Evolutionary conservation across 2,888 invertebrate species (phyloP).

Genomic region (Cheilosia grossa): DNA sequence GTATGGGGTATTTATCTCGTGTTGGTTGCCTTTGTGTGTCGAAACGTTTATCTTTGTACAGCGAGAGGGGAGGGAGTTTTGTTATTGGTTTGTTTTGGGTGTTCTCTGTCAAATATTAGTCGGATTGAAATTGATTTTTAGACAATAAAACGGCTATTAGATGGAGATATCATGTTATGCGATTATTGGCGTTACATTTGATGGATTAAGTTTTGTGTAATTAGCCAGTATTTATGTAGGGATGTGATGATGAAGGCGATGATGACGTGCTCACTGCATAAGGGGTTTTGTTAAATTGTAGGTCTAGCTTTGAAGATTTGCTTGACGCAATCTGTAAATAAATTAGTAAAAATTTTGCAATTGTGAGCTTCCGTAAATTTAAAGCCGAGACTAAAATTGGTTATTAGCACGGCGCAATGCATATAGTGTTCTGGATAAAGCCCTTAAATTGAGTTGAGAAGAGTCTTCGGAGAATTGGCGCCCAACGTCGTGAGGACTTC

Average conservation of each 20-base stretch:
- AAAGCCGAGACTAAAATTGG: too few relatives aligned
- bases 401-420: too few relatives aligned
- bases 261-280: not conserved
- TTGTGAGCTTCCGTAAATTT: too few relatives aligned
- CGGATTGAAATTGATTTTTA: constrained; percentile 77
- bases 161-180: constrained; percentile 66
- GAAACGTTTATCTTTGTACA: constrained; percentile 53
- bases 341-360: too few relatives aligned
- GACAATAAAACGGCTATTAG: constrained; percentile 69
- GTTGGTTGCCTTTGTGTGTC: constrained; percentile 59
- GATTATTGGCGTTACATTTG: constrained; percentile 24
- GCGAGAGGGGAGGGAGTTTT: constrained; percentile 76
- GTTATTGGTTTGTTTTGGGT: constrained; percentile 82
- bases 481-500: too few relatives aligned
- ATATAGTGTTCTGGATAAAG: too few relatives aligned
- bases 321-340: too few relatives aligned
- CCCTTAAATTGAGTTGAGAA: too few relatives aligned
- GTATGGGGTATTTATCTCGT: constrained; percentile 48
- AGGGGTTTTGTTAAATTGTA: too few relatives aligned
- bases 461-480: too few relatives aligned
- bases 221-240: constrained; percentile 9
- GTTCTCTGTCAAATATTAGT: constrained; percentile 81
- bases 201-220: constrained; percentile 32
- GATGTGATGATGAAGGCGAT: not conserved
- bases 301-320: too few relatives aligned